Conservation (phyloP, 2,797 vertebrate species). For the Rachycentron canadum region DNA sequence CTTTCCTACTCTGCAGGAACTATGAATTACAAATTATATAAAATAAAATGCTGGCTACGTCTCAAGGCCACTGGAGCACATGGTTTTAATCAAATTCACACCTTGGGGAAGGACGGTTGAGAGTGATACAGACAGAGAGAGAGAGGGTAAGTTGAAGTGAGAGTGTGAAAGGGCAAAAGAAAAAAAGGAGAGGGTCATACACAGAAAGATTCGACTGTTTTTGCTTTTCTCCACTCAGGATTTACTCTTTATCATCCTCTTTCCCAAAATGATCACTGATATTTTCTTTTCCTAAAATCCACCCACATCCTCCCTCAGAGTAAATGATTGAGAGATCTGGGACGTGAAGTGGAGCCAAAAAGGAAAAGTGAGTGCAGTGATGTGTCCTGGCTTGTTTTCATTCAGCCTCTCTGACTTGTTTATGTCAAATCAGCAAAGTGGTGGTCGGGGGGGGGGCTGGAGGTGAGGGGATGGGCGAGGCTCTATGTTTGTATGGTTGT, state of each 20-base stretch:
- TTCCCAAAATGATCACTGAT: slow-evolving; percentile 11
- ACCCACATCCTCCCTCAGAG: neutral
- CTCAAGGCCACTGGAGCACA: slow-evolving; percentile 49
- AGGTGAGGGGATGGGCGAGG: neutral
- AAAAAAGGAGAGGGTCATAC: neutral
- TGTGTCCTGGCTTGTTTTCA: slow-evolving; percentile 84
- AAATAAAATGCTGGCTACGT: slow-evolving; percentile 56
- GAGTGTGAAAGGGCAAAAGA: neutral
- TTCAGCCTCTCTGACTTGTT: slow-evolving; percentile 74
- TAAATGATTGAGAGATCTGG: slow-evolving; percentile 44
- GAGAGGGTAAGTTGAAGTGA: neutral
- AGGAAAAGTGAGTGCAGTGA: slow-evolving; percentile 59
- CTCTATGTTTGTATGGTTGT: neutral
- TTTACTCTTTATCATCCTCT: slow-evolving; percentile 9
- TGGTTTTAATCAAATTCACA: slow-evolving; percentile 64
- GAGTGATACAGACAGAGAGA: slow-evolving; percentile 23
- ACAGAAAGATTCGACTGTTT: neutral
- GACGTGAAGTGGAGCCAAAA: slow-evolving; percentile 33
- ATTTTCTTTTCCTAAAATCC: slow-evolving; percentile 15
- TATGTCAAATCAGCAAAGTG: slow-evolving; percentile 80
- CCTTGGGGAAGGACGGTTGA: slow-evolving; percentile 31
- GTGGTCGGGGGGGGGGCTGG: slow-evolving; percentile 8
- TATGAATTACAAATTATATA: slow-evolving; percentile 62
- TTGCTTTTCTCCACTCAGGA: neutral
- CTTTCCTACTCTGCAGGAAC: slow-evolving; percentile 52